A percentile compares a stretch with the other conserved stretches of the same genome.
phyloP scores from a whole-genome alignment of 2,797 vertebrate species.

The Gallinago stenura region DNA sequence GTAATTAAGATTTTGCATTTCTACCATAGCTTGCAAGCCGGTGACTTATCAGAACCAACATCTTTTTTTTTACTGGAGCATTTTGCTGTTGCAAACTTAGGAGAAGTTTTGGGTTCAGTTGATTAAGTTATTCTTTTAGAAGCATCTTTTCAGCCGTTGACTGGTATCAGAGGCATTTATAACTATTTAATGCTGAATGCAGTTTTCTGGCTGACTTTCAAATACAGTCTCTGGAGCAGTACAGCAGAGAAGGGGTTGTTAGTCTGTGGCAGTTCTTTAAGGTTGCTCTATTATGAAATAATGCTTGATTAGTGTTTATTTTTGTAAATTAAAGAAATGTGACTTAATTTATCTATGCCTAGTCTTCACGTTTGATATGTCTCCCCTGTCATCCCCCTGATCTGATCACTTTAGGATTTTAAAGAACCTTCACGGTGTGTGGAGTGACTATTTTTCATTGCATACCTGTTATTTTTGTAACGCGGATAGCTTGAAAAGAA shows the following conservation, averaged over 20 bases:
- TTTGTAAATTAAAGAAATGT: slow-evolving; percentile 70
- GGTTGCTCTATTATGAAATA: slow-evolving; percentile 73
- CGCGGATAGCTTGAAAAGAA: slow-evolving; percentile 64
- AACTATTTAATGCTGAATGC: background rate
- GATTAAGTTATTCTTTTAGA: background rate
- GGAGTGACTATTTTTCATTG: slow-evolving; percentile 71
- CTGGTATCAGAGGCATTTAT: background rate
- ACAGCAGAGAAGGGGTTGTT: background rate
- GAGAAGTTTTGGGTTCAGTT: background rate
- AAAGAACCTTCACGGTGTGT: slow-evolving; percentile 60
- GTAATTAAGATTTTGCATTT: background rate
- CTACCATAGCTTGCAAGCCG: background rate
- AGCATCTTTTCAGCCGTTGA: background rate
- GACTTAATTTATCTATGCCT: slow-evolving; percentile 74
- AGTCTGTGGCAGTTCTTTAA: slow-evolving; percentile 50
- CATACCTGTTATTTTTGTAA: slow-evolving; percentile 73
- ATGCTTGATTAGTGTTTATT: slow-evolving; percentile 78
- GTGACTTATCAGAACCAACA: background rate
- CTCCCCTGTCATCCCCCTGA: background rate
- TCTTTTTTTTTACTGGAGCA: background rate
- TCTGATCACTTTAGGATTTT: slow-evolving; percentile 56
- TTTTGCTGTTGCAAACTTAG: background rate
- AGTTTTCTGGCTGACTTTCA: background rate
- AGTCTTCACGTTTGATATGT: slow-evolving; percentile 41
- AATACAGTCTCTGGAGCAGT: background rate